A percentile compares a stretch with the other conserved stretches of the same genome.
Conservation (phyloP, 2,113 vertebrate species). For the Cettia cetti region DNA sequence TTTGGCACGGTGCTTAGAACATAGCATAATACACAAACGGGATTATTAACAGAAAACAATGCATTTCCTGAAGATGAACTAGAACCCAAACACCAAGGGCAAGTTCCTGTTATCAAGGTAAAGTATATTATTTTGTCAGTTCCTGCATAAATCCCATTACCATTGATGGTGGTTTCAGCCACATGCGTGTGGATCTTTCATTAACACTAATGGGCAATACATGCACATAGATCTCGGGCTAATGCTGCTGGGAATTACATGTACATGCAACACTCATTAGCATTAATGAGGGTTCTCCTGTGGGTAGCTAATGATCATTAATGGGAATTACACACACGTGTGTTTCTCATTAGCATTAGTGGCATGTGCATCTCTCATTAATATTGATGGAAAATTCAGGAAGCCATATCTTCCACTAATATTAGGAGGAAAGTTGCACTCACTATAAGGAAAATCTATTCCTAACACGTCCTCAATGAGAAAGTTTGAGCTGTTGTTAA, state of each 20-base stretch:
- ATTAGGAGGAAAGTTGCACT: background rate
- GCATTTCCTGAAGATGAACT: background rate
- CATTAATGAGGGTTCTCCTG: slow-evolving; percentile 20
- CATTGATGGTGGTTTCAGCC: background rate
- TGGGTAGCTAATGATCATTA: slow-evolving; percentile 30
- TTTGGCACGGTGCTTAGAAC: background rate
- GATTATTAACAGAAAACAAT: background rate
- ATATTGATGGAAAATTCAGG: background rate
- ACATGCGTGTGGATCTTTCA: background rate
- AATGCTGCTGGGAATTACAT: background rate
- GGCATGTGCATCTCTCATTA: background rate
- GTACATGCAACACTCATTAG: background rate
- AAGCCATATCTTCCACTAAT: background rate
- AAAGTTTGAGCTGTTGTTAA: background rate
- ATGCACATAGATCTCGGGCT: background rate
- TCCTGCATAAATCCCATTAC: background rate
- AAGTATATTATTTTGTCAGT: background rate
- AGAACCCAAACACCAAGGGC: background rate
- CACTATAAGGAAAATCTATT: background rate
- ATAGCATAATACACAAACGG: background rate
- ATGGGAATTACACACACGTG: background rate
- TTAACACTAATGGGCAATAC: slow-evolving; percentile 9
- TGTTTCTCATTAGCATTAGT: slow-evolving; percentile 1
- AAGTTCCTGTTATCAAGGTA: background rate
- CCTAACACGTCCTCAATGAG: background rate